Percentiles rank a stretch among this genome's conserved stretches.
These are phyloP conservation scores for Mobula hypostoma DNA, from an alignment of 2,113 vertebrate genomes.

Conservation along the genomic window DNA sequence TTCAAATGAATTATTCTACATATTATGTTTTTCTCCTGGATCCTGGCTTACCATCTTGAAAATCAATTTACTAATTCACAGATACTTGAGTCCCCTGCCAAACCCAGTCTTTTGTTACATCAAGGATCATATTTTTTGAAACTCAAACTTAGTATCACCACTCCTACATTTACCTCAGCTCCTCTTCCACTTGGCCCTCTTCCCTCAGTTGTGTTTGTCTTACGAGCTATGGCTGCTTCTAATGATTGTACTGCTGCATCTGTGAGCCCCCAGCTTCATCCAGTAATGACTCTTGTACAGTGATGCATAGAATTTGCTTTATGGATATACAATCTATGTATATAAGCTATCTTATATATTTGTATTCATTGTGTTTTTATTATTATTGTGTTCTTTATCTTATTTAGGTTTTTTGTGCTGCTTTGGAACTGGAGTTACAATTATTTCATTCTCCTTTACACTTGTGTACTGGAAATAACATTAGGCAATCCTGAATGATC, in stretches of 20 bases:
- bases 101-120: neutral
- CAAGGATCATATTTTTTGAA: neutral
- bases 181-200: neutral
- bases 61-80: neutral
- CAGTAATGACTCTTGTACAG: neutral
- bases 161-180: neutral
- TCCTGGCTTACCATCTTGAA: neutral
- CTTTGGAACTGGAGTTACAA: too few species aligned
- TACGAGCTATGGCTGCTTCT: neutral
- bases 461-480: too few species aligned
- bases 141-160: neutral
- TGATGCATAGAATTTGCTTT: neutral
- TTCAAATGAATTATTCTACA: neutral
- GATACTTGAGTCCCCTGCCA: neutral
- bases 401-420: too few species aligned
- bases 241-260: neutral
- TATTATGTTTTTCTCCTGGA: neutral
- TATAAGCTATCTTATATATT: too few species aligned
- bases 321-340: too few species aligned
- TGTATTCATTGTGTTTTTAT: too few species aligned
- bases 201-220: neutral
- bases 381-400: too few species aligned
- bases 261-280: neutral
- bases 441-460: too few species aligned
- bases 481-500: neutral